Evolutionary conservation across 2,797 vertebrate genomes (phyloP).

Genomic region (Urophycis tenuis): DNA sequence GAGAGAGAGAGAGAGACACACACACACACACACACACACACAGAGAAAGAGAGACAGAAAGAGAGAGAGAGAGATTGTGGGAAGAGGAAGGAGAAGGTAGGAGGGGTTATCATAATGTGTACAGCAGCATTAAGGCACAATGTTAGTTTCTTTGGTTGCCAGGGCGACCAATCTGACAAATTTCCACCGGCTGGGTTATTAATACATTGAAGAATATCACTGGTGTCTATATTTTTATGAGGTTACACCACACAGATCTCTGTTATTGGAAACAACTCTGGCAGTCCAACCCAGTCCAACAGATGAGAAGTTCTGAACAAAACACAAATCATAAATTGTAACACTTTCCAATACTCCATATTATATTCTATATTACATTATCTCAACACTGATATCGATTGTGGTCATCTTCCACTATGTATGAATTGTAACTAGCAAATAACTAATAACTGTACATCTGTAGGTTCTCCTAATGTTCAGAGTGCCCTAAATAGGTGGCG

Average conservation of each 20-base stretch:
- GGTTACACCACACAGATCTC: neutral
- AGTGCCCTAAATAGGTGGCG: constrained; percentile 38
- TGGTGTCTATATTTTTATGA: neutral
- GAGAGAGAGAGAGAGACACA: neutral
- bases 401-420: neutral
- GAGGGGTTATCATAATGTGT: constrained; percentile 26
- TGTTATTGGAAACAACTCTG: neutral
- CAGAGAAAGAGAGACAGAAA: neutral
- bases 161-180: constrained; percentile 21
- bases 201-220: neutral
- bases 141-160: constrained; percentile 21
- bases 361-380: neutral
- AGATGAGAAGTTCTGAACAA: neutral
- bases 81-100: neutral
- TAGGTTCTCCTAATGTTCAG: constrained; percentile 36
- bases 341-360: neutral
- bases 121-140: constrained; percentile 24
- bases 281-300: neutral
- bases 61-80: neutral
- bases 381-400: neutral
- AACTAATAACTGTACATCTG: constrained; percentile 25
- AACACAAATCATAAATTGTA: neutral
- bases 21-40: neutral
- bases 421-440: no score
- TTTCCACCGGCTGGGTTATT: constrained; percentile 8